Conservation (phyloP, 2,888 invertebrate species). For the Pharmacophagus antenor region DNA sequence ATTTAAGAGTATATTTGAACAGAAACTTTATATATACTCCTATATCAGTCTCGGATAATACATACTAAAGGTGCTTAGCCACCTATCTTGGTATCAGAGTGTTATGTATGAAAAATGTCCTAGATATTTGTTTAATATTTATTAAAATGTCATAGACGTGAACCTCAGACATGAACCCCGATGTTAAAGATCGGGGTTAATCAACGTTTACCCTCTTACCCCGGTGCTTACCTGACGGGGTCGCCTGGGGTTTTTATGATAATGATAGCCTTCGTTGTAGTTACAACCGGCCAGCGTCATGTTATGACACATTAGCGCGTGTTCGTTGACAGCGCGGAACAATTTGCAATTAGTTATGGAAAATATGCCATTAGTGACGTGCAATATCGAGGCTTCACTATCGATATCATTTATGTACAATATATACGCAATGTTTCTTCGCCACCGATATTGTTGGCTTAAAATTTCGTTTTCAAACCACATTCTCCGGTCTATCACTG, state of each 20-base stretch:
- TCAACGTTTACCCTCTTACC: conserved; percentile 19
- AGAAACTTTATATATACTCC: too few relatives aligned
- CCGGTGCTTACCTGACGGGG: conserved; percentile 14
- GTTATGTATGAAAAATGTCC: too few relatives aligned
- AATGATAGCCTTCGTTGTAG: conserved; percentile 34
- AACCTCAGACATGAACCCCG: neutral
- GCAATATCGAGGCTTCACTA: conserved; percentile 16
- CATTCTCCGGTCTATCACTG: too few relatives aligned
- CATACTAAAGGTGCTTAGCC: too few relatives aligned
- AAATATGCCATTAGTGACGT: conserved; percentile 51
- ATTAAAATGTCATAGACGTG: too few relatives aligned
- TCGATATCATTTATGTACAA: neutral
- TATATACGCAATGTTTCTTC: neutral
- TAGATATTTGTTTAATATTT: too few relatives aligned
- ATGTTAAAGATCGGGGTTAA: conserved; percentile 13
- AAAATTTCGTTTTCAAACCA: too few relatives aligned
- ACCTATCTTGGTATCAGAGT: too few relatives aligned
- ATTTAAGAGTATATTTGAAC: too few relatives aligned
- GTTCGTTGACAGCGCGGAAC: conserved; percentile 68
- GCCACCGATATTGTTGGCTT: too few relatives aligned
- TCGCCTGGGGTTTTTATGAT: conserved; percentile 33
- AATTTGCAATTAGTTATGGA: conserved; percentile 79
- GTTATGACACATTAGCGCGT: conserved; percentile 75
- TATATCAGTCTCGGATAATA: too few relatives aligned
- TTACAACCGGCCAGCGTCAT: conserved; percentile 25